A percentile compares a stretch with the other conserved stretches of the same genome.
phyloP scores from a whole-genome alignment of 2,113 vertebrate genomes.

The Rallus limicola region DNA sequence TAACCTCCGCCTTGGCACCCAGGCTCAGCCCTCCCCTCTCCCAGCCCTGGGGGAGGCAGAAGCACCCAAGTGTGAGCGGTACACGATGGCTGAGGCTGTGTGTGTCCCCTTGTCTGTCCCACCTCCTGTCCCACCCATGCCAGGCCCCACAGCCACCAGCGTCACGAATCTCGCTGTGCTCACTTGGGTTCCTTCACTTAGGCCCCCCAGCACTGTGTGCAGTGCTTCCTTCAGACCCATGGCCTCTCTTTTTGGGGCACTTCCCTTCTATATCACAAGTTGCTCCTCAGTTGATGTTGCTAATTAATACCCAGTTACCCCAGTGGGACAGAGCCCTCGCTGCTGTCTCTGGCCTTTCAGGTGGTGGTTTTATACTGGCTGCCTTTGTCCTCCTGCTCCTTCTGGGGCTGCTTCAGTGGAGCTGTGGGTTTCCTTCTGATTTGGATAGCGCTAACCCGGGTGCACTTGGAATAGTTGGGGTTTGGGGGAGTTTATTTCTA shows the following conservation, averaged over 20 bases:
- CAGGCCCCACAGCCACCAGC: background rate
- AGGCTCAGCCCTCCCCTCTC: background rate
- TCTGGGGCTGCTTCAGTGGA: background rate
- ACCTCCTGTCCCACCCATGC: accelerated
- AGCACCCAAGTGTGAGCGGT: accelerated
- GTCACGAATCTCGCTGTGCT: background rate
- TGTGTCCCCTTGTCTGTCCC: background rate
- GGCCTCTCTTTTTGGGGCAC: background rate
- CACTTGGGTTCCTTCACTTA: background rate
- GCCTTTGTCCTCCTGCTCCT: background rate
- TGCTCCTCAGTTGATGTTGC: background rate
- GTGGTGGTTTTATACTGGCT: background rate
- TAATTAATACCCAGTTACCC: background rate
- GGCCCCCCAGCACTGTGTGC: background rate
- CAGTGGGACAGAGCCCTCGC: accelerated
- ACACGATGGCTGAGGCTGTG: background rate
- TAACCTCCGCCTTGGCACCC: background rate
- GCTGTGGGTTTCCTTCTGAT: background rate
- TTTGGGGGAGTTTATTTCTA: background rate
- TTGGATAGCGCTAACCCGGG: background rate
- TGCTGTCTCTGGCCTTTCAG: background rate
- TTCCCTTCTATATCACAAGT: background rate
- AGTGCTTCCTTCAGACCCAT: background rate
- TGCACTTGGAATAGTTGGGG: background rate
- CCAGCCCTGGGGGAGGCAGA: background rate